Evolutionary conservation across 2,113 vertebrate genomes (phyloP), one percentile per base, ranked within the genome.

Genomic region (Austrofundulus limnaeus): DNA sequence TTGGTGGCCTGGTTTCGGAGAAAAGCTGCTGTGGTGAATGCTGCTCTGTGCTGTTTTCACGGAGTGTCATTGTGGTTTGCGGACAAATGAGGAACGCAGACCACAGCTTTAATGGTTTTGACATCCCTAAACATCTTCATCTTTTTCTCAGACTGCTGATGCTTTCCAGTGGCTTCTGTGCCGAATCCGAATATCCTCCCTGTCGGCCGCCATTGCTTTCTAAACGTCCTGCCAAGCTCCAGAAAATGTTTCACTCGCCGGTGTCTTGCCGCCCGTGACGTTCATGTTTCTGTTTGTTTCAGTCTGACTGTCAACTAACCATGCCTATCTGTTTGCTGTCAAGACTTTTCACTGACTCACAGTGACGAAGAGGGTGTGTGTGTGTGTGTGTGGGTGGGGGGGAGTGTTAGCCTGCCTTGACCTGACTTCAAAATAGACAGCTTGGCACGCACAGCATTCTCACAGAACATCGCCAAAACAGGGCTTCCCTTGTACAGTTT

Each of bases 351-450:
- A 59, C 70, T 88, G 85, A 87, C 75, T 86, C 83, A 75, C 66
- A 66, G 69, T 82, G 86, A 82, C 80, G 80, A 78, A 86, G 63
- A 78, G 52, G 59, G 8, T 66, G 85, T 71, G 83, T 75, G n/a
- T n/a, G n/a, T n/a, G n/a, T n/a, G n/a, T n/a, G n/a, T n/a, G n/a
- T n/a, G n/a, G n/a, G n/a, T n/a, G n/a, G n/a, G n/a, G n/a, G n/a
- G 63, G 69, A 82, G 83, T 79, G 70, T 34, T 62, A 69, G 83
- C 83, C 62, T 89, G 87, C 81, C 81, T 83, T 82, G 86, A 88
- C 86, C 84, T 84, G 86, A 88, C 86, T 85, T 82, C 72, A 80
- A 83, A 89, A 88, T 64, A 87, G 83, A 80, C 81, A 50, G 69
- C 80, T 77, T 87, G 82, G 84, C 88, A 86, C 70, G 72, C 80